These are phyloP conservation scores for Sinonovacula constricta DNA, from an alignment of 1,140 invertebrate species.

Conservation along the genomic window DNA sequence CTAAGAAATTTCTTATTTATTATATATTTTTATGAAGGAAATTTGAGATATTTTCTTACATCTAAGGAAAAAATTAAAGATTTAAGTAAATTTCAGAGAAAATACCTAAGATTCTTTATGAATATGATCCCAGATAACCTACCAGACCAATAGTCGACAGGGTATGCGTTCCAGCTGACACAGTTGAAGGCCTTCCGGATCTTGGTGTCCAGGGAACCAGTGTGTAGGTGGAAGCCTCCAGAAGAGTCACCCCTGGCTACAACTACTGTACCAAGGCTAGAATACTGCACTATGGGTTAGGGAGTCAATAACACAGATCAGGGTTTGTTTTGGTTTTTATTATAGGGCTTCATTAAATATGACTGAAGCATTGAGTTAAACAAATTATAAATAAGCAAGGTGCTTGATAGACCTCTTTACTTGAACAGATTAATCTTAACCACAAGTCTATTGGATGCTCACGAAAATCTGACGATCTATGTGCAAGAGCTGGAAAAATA, in stretches of 20 bases:
- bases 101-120: not conserved
- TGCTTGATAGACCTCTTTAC: too few species aligned
- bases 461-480: too few species aligned
- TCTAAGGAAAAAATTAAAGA: not conserved
- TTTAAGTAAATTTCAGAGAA: not conserved
- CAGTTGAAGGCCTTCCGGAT: slow-evolving; percentile 61
- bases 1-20: not conserved
- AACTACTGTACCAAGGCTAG: slow-evolving; percentile 61
- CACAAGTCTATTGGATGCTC: too few species aligned
- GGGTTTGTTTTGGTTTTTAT: too few species aligned
- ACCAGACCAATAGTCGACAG: slow-evolving; percentile 73
- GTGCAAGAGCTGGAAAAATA: too few species aligned
- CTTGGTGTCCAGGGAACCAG: slow-evolving; percentile 59
- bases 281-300: slow-evolving; percentile 58
- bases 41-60: not conserved
- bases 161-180: slow-evolving; percentile 74
- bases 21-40: not conserved
- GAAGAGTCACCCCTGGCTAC: slow-evolving; percentile 65
- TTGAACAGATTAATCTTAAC: too few species aligned
- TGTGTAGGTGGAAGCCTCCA: slow-evolving; percentile 56
- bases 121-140: slow-evolving; percentile 3
- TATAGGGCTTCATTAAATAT: not conserved
- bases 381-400: not conserved
- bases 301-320: too few species aligned
- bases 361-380: not conserved